Percentiles rank a stretch among this genome's conserved stretches.
Evolutionary conservation across 2,797 vertebrate genomes (phyloP).

Genomic region (Myotis daubentonii): DNA sequence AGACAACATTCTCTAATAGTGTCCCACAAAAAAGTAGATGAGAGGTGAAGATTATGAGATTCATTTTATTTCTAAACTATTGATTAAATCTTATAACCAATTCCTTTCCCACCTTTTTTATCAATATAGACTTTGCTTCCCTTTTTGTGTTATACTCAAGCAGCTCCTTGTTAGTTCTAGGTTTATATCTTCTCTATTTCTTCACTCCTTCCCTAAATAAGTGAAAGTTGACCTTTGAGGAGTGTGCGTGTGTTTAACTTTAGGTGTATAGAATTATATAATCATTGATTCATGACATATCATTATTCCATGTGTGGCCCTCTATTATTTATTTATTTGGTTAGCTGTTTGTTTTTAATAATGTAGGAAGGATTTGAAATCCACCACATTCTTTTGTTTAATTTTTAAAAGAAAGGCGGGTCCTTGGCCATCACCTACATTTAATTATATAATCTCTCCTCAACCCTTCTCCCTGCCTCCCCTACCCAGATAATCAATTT

Average conservation of each 20-base stretch:
- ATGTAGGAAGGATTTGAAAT: constrained; percentile 8
- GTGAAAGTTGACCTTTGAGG: background rate
- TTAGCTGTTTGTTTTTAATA: background rate
- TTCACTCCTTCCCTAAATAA: background rate
- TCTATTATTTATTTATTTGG: constrained; percentile 11
- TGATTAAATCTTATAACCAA: constrained; percentile 1
- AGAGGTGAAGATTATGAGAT: constrained; percentile 13
- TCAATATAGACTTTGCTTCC: background rate
- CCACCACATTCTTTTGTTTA: background rate
- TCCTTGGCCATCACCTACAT: background rate
- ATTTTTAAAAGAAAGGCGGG: background rate
- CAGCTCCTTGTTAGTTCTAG: background rate
- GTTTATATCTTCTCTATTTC: background rate
- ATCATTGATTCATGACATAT: background rate
- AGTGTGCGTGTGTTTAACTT: background rate
- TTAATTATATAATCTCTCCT: background rate
- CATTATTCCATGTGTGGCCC: background rate
- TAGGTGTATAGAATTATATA: constrained; percentile 1
- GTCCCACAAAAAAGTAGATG: constrained; percentile 7
- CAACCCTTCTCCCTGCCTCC: background rate
- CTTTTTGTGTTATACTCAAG: background rate
- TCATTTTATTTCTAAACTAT: background rate
- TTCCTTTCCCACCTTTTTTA: background rate
- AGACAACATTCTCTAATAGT: background rate
- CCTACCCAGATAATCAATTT: background rate